phyloP scores from a whole-genome alignment of 2,888 invertebrate species.

The Eretmocerus hayati region DNA sequence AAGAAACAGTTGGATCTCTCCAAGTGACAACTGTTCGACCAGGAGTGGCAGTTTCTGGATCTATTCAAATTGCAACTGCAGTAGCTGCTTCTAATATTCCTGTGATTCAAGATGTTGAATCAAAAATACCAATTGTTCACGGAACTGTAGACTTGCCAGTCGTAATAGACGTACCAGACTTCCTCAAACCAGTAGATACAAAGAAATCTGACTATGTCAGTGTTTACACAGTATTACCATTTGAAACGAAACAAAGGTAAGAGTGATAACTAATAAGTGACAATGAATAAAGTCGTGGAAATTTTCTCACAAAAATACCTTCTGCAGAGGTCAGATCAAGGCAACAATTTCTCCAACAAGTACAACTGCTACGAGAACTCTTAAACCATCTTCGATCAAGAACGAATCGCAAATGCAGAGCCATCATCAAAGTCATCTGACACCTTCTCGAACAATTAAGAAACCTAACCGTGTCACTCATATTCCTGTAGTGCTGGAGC shows the following conservation, averaged over 20 bases:
- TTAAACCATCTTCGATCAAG: constrained; percentile 30
- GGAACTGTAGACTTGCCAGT: constrained; percentile 44
- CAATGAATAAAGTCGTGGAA: neutral
- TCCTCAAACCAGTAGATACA: constrained; percentile 33
- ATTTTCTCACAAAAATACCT: neutral
- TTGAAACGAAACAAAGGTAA: constrained; percentile 37
- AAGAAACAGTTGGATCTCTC: constrained; percentile 18
- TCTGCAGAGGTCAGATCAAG: constrained; percentile 11
- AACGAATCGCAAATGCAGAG: constrained; percentile 25
- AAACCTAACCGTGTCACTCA: constrained; percentile 31
- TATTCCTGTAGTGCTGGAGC: constrained; percentile 34
- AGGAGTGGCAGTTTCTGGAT: constrained; percentile 40
- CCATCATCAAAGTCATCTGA: constrained; percentile 1
- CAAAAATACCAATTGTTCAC: constrained; percentile 43
- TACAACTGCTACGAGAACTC: neutral
- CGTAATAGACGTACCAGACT: constrained; percentile 39
- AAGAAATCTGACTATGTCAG: constrained; percentile 37
- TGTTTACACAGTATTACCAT: constrained; percentile 40
- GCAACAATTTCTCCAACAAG: constrained; percentile 5
- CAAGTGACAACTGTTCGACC: constrained; percentile 39
- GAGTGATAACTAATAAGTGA: neutral
- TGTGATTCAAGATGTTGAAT: constrained; percentile 40
- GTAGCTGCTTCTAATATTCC: constrained; percentile 42
- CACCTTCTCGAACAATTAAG: constrained; percentile 20
- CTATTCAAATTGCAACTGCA: constrained; percentile 43